These are phyloP conservation scores for Aegotheles bennettii DNA, from an alignment of 2,113 vertebrate genomes.

Conservation along the genomic window DNA sequence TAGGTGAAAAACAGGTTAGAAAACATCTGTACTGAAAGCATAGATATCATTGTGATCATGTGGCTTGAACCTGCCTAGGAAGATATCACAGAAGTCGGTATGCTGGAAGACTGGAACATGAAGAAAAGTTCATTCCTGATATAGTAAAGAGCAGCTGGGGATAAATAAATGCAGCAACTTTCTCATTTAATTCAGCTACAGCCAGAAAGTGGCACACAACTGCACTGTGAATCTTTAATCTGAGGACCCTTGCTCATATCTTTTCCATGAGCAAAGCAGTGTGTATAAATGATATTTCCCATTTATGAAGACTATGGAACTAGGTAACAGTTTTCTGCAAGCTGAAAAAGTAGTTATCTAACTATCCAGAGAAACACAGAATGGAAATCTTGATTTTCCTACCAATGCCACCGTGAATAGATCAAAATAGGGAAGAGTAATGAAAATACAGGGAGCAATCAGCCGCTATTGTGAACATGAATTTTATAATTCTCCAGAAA, in stretches of 20 bases:
- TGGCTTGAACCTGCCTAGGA: not conserved
- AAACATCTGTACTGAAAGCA: not conserved
- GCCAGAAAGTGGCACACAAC: not conserved
- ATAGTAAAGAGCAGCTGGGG: not conserved
- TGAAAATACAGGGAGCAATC: conserved; percentile 48
- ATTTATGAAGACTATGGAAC: not conserved
- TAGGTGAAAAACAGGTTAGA: not conserved
- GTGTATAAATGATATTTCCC: not conserved
- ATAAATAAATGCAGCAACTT: not conserved
- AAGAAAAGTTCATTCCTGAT: not conserved
- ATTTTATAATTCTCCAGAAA: conserved; percentile 41
- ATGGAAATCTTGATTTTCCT: conserved; percentile 14
- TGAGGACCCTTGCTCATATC: not conserved
- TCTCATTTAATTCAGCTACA: not conserved
- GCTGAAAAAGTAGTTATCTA: conserved; percentile 2
- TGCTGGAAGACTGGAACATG: not conserved
- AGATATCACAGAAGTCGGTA: rapidly evolving
- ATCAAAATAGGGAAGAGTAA: conserved; percentile 12
- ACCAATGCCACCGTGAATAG: not conserved
- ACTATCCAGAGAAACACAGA: not conserved
- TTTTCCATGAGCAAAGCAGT: not conserved
- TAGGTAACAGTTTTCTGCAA: not conserved
- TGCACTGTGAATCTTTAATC: not conserved
- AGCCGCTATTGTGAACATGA: conserved; percentile 33
- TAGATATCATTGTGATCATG: not conserved